Evolutionary conservation across 37 sponge, comb jelly and placozoan species (phyloP), one percentile per base, ranked within the genome.

Genomic region (Geodia barretti): DNA sequence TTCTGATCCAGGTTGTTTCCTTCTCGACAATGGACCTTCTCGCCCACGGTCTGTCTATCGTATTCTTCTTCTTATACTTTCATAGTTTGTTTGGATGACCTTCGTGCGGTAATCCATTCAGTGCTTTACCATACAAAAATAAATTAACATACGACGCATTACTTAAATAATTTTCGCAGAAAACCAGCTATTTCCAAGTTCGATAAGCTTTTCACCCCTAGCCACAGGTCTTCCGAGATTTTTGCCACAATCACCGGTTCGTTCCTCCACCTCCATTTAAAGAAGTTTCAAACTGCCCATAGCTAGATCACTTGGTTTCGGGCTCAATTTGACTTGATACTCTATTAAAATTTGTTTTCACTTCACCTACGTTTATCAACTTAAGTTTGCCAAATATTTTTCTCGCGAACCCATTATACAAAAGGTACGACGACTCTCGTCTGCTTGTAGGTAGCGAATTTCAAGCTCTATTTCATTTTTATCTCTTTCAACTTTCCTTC

Each of bases 121-220:
- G 81, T 79, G 90, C 90, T 80, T 80, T 90, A 90, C 86, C 85
- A 38, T 84, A 64, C 78, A 74, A 79, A 72, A 83, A 83, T 68
- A 65, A 7, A 23, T 37, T 30, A 68, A 58, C 42, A 75, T 47
- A 65, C 71, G 58, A 93, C 82, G 75, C 82, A 84, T 78, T 92
- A 92, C 93, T 92, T 79, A 60, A 79, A 88, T 93, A 93, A 73
- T 78, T 93, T 93, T 93, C 87, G 90, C 80, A 89, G 87, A 93
- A 93, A 93, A 93, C 94, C 94, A 93, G 94, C 90, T 93, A 93
- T 89, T 75, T 72, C 90, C 90, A 89, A 89, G 90, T 89, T 82
- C 90, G 90, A 93, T 93, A 89, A 75, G 94, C 90, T 30, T 93
- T 73, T 93, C 76, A 93, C 94, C 89, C 69, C 94, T 82, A 89